Base-by-base conservation (phyloP, 2,113 vertebrate species). In the Monarcha castaneiventris region DNA sequence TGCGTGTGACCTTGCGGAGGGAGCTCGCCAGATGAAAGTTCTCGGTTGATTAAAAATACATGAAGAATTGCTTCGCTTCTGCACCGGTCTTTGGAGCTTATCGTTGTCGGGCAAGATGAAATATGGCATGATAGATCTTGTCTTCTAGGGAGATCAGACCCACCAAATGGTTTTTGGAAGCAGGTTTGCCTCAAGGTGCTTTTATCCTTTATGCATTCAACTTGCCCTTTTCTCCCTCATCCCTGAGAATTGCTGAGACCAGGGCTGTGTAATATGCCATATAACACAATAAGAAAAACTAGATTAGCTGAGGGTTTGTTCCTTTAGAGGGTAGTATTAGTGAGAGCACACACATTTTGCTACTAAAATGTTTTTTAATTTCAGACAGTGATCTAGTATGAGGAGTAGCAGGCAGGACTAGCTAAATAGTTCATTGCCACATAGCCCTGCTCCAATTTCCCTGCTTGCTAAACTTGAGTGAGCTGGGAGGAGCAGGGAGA, bases 1-100 rank as follows among this genome's bases (percentile, higher is more conserved):
- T 58, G 71, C 33, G 56, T 74, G 73, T 97, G 97, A 97, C 98
- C 97, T 98, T 98, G 97, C 10, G 6, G 74, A 93, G 73, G 72
- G 55, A 96, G 39, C 89, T 92, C 32, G 8, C 86, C 39, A 55
- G 64, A 89, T 93, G 76, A 90, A 95, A 96, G 88, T 90, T 85
- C 77, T 94, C 46, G 79, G 32, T 92, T 87, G 94, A 84, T 97
- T 95, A 96, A 96, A 96, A 86, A 94, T 96, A 91, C 87, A 93
- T 80, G 91, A 91, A 87, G 46, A 85, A 93, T 77, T 93, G 69
- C 44, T 58, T 73, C 2, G 20, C 62, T 83, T 84, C 46, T 62
- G 52, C 69, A 78, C 84, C 3, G 3, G 85, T 79, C 69, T 94
- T 94, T 67, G 77, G 91, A 96, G 80, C 76, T 94, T 93, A 78